These are phyloP conservation scores for Nautilus pompilius DNA, from an alignment of 1,140 invertebrate species.

Conservation along the genomic window DNA sequence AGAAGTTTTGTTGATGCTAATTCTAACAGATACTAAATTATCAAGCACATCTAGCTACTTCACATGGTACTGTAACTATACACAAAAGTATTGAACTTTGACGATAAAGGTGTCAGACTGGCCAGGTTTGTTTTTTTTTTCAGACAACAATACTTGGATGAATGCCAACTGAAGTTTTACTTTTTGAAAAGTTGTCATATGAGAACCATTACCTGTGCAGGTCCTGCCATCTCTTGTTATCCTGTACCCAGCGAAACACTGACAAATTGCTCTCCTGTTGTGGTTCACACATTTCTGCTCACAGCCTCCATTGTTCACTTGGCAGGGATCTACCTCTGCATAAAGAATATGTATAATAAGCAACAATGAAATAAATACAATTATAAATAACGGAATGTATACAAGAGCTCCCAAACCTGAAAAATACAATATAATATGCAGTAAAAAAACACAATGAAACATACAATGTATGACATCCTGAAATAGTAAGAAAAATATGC, in stretches of 20 bases:
- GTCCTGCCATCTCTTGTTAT: constrained; percentile 28
- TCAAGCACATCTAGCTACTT: no score
- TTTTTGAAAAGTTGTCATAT: neutral
- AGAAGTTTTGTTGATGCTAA: no score
- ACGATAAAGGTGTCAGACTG: no score
- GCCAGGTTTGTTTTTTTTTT: no score
- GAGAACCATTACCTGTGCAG: constrained; percentile 30
- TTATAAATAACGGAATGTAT: neutral
- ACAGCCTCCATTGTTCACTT: constrained; percentile 35
- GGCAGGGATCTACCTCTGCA: constrained; percentile 46
- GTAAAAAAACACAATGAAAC: no score
- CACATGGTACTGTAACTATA: no score
- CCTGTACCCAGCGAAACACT: constrained; percentile 35
- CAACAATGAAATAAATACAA: neutral
- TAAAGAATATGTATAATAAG: neutral
- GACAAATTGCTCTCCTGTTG: constrained; percentile 30
- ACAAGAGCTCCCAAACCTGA: neutral
- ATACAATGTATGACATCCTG: no score
- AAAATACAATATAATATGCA: neutral
- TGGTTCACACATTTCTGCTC: constrained; percentile 37
- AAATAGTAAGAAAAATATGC: no score
- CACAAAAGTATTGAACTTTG: no score
- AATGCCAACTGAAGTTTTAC: no score
- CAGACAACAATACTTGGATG: no score
- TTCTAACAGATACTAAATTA: no score